Evolutionary conservation across 2,888 invertebrate species (phyloP), one percentile per base, ranked within the genome.

Genomic region (Balanococcus diminutus): DNA sequence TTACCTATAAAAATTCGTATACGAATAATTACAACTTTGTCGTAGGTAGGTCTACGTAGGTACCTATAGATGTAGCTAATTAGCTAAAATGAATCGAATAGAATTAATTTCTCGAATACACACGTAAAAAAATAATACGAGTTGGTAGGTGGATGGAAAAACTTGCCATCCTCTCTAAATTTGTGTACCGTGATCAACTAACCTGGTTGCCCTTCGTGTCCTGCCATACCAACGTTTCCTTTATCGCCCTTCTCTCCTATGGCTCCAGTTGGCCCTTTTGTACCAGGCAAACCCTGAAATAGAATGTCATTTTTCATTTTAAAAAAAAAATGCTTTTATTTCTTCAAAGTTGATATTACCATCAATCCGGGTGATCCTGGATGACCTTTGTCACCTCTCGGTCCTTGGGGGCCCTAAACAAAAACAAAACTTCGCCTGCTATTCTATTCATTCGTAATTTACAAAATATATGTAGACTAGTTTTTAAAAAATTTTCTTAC

Each of bases 331-430:
- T 46, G 46, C 8, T 42, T 14, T 42, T 9, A 11, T 42, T 42
- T 42, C 42, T 2, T 28, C 3, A 11, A 28, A 67, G 8, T 28
- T n/a, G 67, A 89, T 89, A 46, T 88, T 89, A 91, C 91, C 89
- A 94, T 92, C 51, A 94, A 91, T 82, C 95, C 95, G 75, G 93
- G 91, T 11, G 92, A 91, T 46, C 95, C 95, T 67, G 93, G 91
- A 89, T 94, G 94, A 75, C 95, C 95, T 90, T 94, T 95, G 87
- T 92, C 92, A 86, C 95, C 95, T 90, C 92, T 92, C 8, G 90
- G 90, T 82, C 95, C 95, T 88, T 92, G 91, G 8, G 92, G 91
- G 67, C 95, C 94, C 94, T 94, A 88, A 82, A 88, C 88, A 36
- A 31, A 19, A 84, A 61, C 42, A 36, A 11, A n/a, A 42, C 83